Conservation (phyloP, 2,113 vertebrate species). For the Oncorhynchus keta region DNA sequence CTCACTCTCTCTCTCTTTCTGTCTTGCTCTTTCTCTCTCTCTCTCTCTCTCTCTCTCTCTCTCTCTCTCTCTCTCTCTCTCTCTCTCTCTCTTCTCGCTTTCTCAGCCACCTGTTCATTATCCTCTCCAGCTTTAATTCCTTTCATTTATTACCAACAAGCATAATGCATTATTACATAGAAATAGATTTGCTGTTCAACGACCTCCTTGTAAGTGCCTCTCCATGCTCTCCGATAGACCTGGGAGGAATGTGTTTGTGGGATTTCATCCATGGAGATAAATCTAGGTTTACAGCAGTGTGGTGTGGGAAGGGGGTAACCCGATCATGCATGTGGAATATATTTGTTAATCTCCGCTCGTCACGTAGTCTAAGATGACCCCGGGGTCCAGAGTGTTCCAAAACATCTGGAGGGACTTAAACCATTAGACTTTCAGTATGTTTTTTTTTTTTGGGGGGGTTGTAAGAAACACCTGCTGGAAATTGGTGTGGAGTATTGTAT, state of each 20-base stretch:
- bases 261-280: slow-evolving; percentile 8
- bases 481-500: slow-evolving; percentile 24
- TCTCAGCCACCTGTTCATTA: slow-evolving; percentile 46
- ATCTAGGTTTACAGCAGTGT: not conserved
- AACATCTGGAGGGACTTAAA: slow-evolving; percentile 34
- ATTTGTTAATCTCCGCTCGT: slow-evolving; percentile 30
- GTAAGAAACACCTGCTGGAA: not conserved
- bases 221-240: not conserved
- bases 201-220: not conserved
- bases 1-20: not conserved
- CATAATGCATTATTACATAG: not conserved
- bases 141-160: not conserved
- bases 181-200: not conserved
- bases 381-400: slow-evolving; percentile 6
- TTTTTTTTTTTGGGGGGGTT: not conserved
- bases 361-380: slow-evolving; percentile 9
- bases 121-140: slow-evolving; percentile 15
- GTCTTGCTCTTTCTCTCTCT: not conserved
- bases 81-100: not conserved
- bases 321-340: slow-evolving; percentile 33
- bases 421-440: not conserved
- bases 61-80: not conserved
- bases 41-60: not conserved
- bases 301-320: slow-evolving; percentile 28
- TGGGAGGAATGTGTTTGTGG: not conserved